Evolutionary conservation across 2,113 vertebrate species (phyloP), one percentile per base, ranked within the genome.

Genomic region (Ophiodon elongatus): DNA sequence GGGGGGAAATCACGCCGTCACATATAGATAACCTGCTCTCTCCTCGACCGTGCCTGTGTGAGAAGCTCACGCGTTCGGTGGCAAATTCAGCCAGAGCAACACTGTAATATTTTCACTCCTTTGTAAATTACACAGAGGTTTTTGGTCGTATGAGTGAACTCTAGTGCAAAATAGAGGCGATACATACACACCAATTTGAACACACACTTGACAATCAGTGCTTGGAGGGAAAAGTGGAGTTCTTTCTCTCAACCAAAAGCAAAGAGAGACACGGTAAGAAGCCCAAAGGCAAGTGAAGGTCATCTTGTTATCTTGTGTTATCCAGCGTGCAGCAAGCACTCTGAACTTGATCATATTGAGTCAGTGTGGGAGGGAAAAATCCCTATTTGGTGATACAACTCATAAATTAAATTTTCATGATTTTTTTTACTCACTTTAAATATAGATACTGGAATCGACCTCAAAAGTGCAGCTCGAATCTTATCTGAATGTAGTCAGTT

Each of bases 1-100:
- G 57, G 67, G 47, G 52, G 47, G 41, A 77, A 60, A 79, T 73
- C 29, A 66, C 9, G 10, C 64, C 31, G 62, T 74, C 76, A 56
- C 43, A n/a, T 29, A 31, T 29, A 31, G 59, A 45, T 50, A 59
- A 45, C 25, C 2, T 47, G 63, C 73, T 66, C 31, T 64, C 62
- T 33, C n/a, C 47, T 64, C 14, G 23, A 31, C 25, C 6, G 4
- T 23, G 23, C 73, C n/a, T 11, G 4, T 69, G 15, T 57, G 79
- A 27, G 27, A 31, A 69, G 52, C 9, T 76, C 73, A 33, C 70
- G 66, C 59, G 59, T 19, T n/a, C 52, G 5, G 25, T 10, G 29
- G 62, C 13, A 29, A 78, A 65, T 68, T 43, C 31, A 43, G 43
- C 66, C 62, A 56, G 23, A 68, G 65, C n/a, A 72, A 35, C 27